Base-by-base conservation (phyloP, 2,113 vertebrate species). In the Megaleporinus macrocephalus region DNA sequence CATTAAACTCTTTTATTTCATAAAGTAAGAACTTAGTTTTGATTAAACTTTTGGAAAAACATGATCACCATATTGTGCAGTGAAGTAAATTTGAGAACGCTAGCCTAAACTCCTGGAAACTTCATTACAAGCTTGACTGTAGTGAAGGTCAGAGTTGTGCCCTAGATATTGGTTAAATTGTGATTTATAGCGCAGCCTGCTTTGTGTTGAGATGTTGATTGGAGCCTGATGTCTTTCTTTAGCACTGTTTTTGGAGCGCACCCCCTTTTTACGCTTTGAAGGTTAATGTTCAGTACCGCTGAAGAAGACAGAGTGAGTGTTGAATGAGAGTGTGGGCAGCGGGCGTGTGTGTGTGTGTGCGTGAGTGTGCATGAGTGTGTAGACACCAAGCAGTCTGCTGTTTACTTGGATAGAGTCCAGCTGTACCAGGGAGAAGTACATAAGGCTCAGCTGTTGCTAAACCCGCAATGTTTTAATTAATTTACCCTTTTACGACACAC, bases 391-490 rank as follows among this genome's bases (percentile, higher is more conserved):
- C 77, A 76, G 41, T 63, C 65, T 79, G 79, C 74, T 79, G 18
- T 70, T 63, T 75, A 27, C 70, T 82, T 79, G 81, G 80, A 75
- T 59, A 20, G 5, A 1, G 55, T 78, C 84, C 76, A 85, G 65
- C 55, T 62, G 15, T 68, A 81, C 80, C 84, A 82, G 75, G 62
- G 65, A 59, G 71, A 82, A 61, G 36, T 69, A 85, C 81, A 79
- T 78, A 71, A 59, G 63, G 33, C 80, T 72, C 84, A 72, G 76
- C 65, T 76, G 84, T 72, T 83, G 69, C 44, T 83, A 79, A 69
- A 82, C 15, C 62, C 29, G 55, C 63, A 47, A 51, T 33, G 44
- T 70, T 70, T 77, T 74, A 79, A 85, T 79, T 62, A 70, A 51
- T 85, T 73, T 51, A 55, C 73, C 80, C 71, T 53, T 16, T 63